Percentiles rank a stretch among this genome's conserved stretches.
Conservation (phyloP, 1,140 invertebrate species). For the Drosophila lowei region DNA sequence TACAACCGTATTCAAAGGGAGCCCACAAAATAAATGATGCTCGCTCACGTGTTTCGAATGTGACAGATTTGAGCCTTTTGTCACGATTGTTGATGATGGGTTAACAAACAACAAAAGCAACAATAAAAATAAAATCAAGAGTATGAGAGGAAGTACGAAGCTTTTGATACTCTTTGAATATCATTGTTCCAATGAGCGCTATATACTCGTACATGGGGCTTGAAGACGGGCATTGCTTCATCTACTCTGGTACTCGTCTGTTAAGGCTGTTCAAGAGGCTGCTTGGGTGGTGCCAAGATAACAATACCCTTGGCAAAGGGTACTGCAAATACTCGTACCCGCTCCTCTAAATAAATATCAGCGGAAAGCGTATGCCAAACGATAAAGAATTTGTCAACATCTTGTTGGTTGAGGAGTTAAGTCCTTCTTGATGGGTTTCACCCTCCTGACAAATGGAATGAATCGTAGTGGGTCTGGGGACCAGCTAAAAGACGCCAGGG, state of each 20-base stretch:
- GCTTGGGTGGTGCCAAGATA: background rate
- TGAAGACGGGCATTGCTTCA: too few relatives aligned
- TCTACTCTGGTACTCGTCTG: too few relatives aligned
- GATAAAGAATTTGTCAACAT: conserved; percentile 73
- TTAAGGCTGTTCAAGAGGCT: too few relatives aligned
- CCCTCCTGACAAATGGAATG: conserved; percentile 46
- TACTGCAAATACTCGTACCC: too few relatives aligned
- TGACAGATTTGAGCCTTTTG: conserved; percentile 80
- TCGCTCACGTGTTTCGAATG: conserved; percentile 75
- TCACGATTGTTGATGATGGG: conserved; percentile 79
- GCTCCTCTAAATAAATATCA: conserved; percentile 41
- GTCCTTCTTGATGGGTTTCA: conserved; percentile 48
- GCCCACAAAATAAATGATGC: conserved; percentile 76
- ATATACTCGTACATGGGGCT: too few relatives aligned
- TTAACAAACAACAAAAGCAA: conserved; percentile 68
- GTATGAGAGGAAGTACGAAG: too few relatives aligned
- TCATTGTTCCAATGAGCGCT: too few relatives aligned
- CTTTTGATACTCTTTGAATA: too few relatives aligned
- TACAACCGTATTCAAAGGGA: conserved; percentile 52
- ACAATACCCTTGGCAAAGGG: too few relatives aligned
- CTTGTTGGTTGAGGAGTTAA: conserved; percentile 43
- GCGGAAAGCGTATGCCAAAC: conserved; percentile 50
- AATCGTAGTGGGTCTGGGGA: background rate
- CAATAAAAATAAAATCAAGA: conserved; percentile 23
- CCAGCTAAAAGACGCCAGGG: too few relatives aligned